A percentile compares a stretch with the other conserved stretches of the same genome.
Conservation (phyloP, 2,113 vertebrate species). For the Sciurus niger region DNA sequence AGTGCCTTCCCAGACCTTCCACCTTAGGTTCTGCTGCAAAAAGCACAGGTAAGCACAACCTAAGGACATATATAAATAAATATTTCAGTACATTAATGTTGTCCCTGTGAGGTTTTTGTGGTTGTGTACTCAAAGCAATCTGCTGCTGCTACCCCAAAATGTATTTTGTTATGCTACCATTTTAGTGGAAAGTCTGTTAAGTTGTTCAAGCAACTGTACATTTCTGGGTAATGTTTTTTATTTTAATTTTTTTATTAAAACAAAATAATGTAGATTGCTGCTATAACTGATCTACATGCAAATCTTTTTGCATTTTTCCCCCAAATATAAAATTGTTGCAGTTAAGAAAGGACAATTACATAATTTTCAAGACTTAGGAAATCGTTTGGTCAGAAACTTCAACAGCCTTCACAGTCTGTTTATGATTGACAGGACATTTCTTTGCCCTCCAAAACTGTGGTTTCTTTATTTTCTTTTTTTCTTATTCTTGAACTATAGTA, state of each 20-base stretch:
- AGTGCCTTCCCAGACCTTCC: constrained; percentile 99
- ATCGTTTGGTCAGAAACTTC: constrained; percentile 87
- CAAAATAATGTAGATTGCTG: constrained; percentile 86
- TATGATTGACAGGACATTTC: constrained; percentile 83
- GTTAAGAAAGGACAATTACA: constrained; percentile 83
- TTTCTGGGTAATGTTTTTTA: constrained; percentile 89
- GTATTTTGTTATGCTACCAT: constrained; percentile 91
- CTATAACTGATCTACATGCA: constrained; percentile 86
- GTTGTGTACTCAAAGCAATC: constrained; percentile 93
- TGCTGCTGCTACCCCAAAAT: constrained; percentile 90
- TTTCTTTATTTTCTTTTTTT: constrained; percentile 75
- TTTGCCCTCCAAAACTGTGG: constrained; percentile 79
- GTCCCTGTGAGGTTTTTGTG: constrained; percentile 93
- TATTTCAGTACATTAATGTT: constrained; percentile 93
- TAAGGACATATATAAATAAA: constrained; percentile 94
- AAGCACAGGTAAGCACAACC: constrained; percentile 99
- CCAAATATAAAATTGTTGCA: constrained; percentile 83
- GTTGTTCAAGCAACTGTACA: constrained; percentile 89
- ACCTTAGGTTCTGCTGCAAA: constrained; percentile 99
- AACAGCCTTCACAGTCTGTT: constrained; percentile 90
- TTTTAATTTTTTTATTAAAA: constrained; percentile 70
- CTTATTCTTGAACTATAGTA: constrained; percentile 77
- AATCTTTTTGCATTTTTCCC: constrained; percentile 85
- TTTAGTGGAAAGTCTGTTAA: constrained; percentile 89
- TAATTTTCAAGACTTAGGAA: constrained; percentile 85